A percentile compares a stretch with the other conserved stretches of the same genome.
phyloP scores from a whole-genome alignment of 1,140 invertebrate species.

The Penaeus japonicus region DNA sequence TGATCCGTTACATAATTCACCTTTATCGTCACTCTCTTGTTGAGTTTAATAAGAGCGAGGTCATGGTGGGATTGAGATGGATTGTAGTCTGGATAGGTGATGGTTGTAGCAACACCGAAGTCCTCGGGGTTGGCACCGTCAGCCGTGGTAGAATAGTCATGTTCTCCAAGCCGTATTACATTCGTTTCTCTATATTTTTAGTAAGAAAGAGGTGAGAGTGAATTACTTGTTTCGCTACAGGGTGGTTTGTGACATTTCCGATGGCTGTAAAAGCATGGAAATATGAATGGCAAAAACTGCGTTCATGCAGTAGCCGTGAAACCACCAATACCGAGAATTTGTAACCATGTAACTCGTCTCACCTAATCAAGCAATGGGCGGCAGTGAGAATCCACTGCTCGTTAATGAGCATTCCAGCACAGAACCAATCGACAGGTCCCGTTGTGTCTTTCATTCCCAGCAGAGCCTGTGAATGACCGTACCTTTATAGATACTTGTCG shows the following conservation, averaged over 20 bases:
- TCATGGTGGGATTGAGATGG: background rate
- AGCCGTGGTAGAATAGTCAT: background rate
- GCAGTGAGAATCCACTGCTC: conserved; percentile 20
- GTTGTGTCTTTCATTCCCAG: background rate
- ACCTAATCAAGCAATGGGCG: background rate
- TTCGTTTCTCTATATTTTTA: background rate
- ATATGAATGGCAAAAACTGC: too few relatives aligned
- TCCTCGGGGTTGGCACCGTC: conserved; percentile 7
- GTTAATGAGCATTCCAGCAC: conserved; percentile 10
- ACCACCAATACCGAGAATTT: too few relatives aligned
- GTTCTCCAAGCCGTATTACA: conserved; percentile 20
- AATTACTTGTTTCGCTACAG: too few relatives aligned
- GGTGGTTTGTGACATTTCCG: too few relatives aligned
- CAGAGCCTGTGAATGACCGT: background rate
- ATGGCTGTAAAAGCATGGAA: too few relatives aligned
- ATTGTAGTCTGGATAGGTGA: background rate
- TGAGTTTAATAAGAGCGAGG: conserved; percentile 6
- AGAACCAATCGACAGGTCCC: background rate
- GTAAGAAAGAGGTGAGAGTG: too few relatives aligned
- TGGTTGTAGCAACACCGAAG: background rate
- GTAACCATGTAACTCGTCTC: background rate
- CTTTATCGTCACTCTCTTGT: background rate
- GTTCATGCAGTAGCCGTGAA: too few relatives aligned
- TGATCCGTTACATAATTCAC: background rate
- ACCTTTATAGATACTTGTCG: too few relatives aligned